Conservation (phyloP, 2,113 vertebrate species). For the Corydoras maculifer region DNA sequence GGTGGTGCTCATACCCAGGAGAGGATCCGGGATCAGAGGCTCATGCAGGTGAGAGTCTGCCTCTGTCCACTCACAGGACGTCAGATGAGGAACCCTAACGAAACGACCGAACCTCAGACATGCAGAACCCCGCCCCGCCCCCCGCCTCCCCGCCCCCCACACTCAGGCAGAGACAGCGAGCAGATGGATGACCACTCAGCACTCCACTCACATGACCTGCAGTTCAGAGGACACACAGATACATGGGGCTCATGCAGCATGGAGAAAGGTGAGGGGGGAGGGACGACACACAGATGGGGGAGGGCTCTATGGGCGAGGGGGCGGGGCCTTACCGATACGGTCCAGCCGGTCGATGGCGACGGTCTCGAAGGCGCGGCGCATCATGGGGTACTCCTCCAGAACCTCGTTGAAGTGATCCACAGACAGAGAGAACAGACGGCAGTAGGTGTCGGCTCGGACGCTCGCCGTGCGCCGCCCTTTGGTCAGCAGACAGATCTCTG, state of each 20-base stretch:
- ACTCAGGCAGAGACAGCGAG: constrained; percentile 8
- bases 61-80: constrained; percentile 60
- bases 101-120: constrained; percentile 41
- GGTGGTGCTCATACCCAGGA: constrained; percentile 76
- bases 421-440: constrained; percentile 92
- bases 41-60: constrained; percentile 72
- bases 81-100: not conserved
- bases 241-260: constrained; percentile 62
- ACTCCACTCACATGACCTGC: no score
- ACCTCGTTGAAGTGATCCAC: constrained; percentile 99
- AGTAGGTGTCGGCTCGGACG: constrained; percentile 94
- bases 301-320: not conserved
- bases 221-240: constrained; percentile 23
- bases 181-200: no score
- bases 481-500: constrained; percentile 95
- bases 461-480: constrained; percentile 95
- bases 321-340: constrained; percentile 79
- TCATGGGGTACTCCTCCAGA: constrained; percentile 97
- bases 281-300: constrained; percentile 26
- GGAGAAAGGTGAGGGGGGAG: constrained; percentile 63
- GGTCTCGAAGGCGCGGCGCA: constrained; percentile 95
- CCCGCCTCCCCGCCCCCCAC: constrained; percentile 49
- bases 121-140: constrained; percentile 60
- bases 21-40: constrained; percentile 64
- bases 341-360: constrained; percentile 97